phyloP scores from a whole-genome alignment of 1,140 invertebrate species.

The Aphelinus atriplicis region DNA sequence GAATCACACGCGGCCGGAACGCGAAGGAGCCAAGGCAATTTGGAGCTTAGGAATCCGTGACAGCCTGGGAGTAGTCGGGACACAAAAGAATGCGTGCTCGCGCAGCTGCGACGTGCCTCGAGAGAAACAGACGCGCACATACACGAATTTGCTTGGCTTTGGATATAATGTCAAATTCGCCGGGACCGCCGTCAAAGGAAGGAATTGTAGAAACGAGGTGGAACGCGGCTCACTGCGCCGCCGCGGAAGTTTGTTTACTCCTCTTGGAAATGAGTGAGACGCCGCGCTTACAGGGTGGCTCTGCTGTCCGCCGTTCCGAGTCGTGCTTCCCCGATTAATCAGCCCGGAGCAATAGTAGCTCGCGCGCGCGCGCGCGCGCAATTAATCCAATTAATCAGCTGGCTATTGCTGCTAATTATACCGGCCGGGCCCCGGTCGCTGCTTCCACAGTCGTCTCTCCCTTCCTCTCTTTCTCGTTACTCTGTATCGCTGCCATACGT shows the following conservation, averaged over 20 bases:
- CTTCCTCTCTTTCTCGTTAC: background rate
- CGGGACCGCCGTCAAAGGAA: background rate
- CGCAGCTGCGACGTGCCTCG: too few species aligned
- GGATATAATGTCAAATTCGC: background rate
- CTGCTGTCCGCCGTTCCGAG: too few species aligned
- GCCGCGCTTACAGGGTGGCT: background rate
- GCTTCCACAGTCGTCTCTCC: background rate
- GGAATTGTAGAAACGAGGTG: background rate
- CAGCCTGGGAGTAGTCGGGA: background rate
- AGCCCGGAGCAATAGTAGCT: background rate
- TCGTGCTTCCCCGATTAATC: background rate
- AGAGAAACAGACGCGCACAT: too few species aligned
- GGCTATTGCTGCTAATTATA: conserved; percentile 7
- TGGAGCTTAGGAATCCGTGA: background rate
- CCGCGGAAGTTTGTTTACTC: background rate
- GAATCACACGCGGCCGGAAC: background rate
- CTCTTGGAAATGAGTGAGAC: background rate
- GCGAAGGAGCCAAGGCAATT: background rate
- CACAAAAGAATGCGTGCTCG: too few species aligned
- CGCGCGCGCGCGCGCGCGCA: background rate
- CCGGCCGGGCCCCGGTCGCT: background rate
- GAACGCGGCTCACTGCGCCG: background rate
- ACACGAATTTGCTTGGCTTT: background rate
- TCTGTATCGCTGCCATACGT: background rate
- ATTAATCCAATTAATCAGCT: conserved; percentile 19